A percentile compares a stretch with the other conserved stretches of the same genome.
These are phyloP conservation scores for Chrysomela aeneicollis DNA, from an alignment of 2,888 invertebrate species.

Conservation along the genomic window DNA sequence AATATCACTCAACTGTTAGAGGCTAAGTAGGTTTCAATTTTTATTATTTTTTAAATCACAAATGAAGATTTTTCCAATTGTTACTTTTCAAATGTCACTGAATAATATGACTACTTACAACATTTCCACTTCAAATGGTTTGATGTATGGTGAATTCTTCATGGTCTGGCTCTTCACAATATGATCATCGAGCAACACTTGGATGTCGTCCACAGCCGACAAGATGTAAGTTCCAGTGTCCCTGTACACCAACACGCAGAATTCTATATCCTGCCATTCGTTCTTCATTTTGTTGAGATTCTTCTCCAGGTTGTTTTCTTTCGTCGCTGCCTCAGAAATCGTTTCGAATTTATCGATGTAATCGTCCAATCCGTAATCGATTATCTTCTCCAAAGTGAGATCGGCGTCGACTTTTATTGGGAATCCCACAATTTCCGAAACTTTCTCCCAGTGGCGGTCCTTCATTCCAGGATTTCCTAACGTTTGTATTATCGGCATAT, in stretches of 20 bases:
- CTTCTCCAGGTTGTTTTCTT: slow-evolving; percentile 92
- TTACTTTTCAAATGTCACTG: no score
- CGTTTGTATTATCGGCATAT: slow-evolving; percentile 91
- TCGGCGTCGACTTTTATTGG: slow-evolving; percentile 86
- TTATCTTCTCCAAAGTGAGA: slow-evolving; percentile 83
- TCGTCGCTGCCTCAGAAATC: slow-evolving; percentile 94
- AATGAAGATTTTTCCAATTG: no score
- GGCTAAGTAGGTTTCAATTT: no score
- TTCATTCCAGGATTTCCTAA: slow-evolving; percentile 96
- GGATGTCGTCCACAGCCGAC: slow-evolving; percentile 92
- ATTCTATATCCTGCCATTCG: slow-evolving; percentile 88
- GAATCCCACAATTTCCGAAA: slow-evolving; percentile 94
- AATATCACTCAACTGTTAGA: no score
- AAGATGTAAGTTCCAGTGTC: slow-evolving; percentile 92
- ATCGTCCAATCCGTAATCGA: slow-evolving; percentile 89
- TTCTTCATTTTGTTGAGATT: slow-evolving; percentile 87
- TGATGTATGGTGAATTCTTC: slow-evolving; percentile 96
- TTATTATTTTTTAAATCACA: no score
- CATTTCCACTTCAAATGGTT: slow-evolving; percentile 89
- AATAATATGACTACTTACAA: slow-evolving; percentile 64
- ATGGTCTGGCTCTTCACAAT: slow-evolving; percentile 97
- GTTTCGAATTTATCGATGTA: slow-evolving; percentile 88
- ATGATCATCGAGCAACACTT: slow-evolving; percentile 91
- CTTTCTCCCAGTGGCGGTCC: slow-evolving; percentile 90
- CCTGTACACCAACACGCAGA: slow-evolving; percentile 77